Conservation (phyloP, 2,888 invertebrate species). For the Drosophila neutralis region DNA sequence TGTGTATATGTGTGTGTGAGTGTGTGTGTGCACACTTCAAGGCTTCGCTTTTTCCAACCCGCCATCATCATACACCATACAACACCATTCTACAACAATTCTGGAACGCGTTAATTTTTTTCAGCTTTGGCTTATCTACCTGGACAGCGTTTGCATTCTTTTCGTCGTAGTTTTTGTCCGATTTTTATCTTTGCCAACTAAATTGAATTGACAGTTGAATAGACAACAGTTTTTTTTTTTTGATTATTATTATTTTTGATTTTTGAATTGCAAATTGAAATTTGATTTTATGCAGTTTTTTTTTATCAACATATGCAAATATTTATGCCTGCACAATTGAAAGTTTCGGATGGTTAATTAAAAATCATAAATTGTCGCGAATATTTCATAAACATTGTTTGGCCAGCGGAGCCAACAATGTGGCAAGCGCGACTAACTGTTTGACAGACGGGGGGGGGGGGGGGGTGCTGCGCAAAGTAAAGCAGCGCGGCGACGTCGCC, state of each 20-base stretch:
- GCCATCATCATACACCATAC: not conserved
- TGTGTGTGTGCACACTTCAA: conserved; percentile 59
- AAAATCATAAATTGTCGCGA: conserved; percentile 74
- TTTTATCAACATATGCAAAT: conserved; percentile 70
- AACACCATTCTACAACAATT: conserved; percentile 10
- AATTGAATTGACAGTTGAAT: conserved; percentile 71
- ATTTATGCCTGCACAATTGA: conserved; percentile 46
- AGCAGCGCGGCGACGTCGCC: conserved; percentile 17
- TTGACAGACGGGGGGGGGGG: conserved; percentile 18
- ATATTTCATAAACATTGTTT: conserved; percentile 45
- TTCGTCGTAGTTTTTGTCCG: conserved; percentile 12
- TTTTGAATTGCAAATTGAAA: not conserved
- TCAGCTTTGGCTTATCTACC: conserved; percentile 38
- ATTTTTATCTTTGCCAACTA: conserved; percentile 46
- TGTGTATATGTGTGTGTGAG: not conserved
- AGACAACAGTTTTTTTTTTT: conserved; percentile 13
- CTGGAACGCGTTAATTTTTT: conserved; percentile 35
- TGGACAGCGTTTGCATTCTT: conserved; percentile 12
- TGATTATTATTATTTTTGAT: not conserved
- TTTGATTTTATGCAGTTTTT: conserved; percentile 12
- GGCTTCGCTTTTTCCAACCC: conserved; percentile 54
- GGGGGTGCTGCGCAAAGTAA: not conserved
- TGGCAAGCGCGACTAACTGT: conserved; percentile 36
- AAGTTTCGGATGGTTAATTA: conserved; percentile 67
- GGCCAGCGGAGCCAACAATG: conserved; percentile 1